phyloP scores from a whole-genome alignment of 2,113 vertebrate species.

The Cephalopterus ornatus region DNA sequence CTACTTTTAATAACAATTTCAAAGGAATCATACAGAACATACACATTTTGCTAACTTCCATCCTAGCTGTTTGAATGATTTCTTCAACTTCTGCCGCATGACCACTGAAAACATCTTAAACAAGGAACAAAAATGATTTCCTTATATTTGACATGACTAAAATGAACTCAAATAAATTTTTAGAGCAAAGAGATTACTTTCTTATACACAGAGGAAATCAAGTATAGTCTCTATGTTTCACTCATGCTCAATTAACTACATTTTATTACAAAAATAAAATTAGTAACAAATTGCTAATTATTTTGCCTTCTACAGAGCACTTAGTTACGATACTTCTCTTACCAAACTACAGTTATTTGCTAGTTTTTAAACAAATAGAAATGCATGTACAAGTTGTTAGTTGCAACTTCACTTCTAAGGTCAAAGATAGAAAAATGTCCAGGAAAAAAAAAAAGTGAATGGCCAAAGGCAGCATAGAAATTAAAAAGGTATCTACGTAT shows the following conservation, averaged over 20 bases:
- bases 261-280: background rate
- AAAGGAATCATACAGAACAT: background rate
- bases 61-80: background rate
- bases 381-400: background rate
- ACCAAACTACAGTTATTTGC: background rate
- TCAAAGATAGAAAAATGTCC: background rate
- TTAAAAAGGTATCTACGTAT: background rate
- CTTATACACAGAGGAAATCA: background rate
- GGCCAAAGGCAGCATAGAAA: background rate
- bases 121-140: background rate
- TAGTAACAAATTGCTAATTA: background rate
- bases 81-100: background rate
- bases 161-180: background rate
- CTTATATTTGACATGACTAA: background rate
- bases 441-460: background rate
- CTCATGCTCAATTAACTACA: background rate
- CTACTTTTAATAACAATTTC: background rate
- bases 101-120: background rate
- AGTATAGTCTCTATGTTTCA: background rate
- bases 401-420: background rate
- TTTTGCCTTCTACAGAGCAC: background rate
- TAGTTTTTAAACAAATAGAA: background rate
- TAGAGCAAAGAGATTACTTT: background rate
- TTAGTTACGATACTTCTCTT: background rate
- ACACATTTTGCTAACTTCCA: background rate